Conservation (phyloP, 2,888 invertebrate species). For the Odontocolon sp. region DNA sequence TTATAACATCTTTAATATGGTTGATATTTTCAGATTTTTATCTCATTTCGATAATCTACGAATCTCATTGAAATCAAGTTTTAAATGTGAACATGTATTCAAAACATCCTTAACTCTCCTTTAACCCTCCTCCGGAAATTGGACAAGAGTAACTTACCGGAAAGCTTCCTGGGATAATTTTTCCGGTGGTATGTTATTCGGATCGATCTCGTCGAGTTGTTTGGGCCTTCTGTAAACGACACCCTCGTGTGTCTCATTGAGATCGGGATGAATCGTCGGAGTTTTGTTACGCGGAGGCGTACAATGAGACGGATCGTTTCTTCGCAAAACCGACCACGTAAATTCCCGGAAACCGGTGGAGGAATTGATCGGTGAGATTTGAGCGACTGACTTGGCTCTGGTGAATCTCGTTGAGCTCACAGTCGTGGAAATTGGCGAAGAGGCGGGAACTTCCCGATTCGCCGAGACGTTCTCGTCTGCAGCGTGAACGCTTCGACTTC, state of each 20-base stretch:
- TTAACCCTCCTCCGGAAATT: no score
- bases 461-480: constrained; percentile 72
- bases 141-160: constrained; percentile 76
- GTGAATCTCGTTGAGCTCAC: constrained; percentile 72
- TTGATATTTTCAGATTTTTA: no score
- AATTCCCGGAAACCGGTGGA: constrained; percentile 82
- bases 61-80: no score
- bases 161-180: constrained; percentile 87
- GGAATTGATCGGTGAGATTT: constrained; percentile 77
- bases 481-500: constrained; percentile 83
- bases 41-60: no score
- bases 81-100: no score
- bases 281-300: constrained; percentile 68
- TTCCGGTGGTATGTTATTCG: constrained; percentile 83
- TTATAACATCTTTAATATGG: no score
- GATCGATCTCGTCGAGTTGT: constrained; percentile 74
- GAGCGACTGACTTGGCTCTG: constrained; percentile 80
- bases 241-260: constrained; percentile 69
- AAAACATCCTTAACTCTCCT: no score
- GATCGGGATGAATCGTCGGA: constrained; percentile 55
- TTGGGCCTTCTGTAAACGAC: constrained; percentile 76
- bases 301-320: constrained; percentile 71
- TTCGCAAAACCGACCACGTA: constrained; percentile 82
- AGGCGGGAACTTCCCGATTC: constrained; percentile 30
- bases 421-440: constrained; percentile 5